These are phyloP conservation scores for Herpetotheres cachinnans DNA, from an alignment of 2,113 vertebrate genomes.

Conservation along the genomic window DNA sequence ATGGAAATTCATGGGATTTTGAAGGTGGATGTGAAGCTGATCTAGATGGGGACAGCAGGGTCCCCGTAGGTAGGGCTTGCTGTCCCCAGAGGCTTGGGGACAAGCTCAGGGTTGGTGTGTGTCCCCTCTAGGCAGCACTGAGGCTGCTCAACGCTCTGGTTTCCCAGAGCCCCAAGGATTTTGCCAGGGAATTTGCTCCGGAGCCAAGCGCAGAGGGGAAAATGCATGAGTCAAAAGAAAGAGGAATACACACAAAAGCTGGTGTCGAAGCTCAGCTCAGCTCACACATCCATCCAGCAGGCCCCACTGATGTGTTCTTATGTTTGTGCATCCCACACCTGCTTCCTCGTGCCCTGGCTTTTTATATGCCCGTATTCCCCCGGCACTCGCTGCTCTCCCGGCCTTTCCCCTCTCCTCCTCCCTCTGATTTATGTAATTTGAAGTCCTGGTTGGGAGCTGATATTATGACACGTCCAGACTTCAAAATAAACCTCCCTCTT, in stretches of 20 bases:
- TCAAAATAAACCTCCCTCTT: slow-evolving; percentile 75
- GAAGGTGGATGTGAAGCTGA: background rate
- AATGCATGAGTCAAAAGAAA: background rate
- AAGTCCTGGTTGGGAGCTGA: slow-evolving; percentile 64
- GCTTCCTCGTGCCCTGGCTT: background rate
- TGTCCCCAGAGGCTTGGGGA: background rate
- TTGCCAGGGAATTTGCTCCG: background rate
- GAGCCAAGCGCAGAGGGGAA: background rate
- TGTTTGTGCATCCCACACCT: background rate
- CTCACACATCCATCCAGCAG: background rate
- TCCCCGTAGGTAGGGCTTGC: background rate
- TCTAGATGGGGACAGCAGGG: background rate
- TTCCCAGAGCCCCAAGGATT: background rate
- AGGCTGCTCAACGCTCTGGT: rapidly evolving
- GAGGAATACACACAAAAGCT: background rate
- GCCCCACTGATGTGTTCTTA: background rate
- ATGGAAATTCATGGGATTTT: background rate
- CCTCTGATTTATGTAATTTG: slow-evolving; percentile 59
- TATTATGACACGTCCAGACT: slow-evolving; percentile 65
- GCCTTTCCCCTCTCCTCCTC: slow-evolving; percentile 60
- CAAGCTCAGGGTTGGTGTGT: background rate
- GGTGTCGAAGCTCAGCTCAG: background rate
- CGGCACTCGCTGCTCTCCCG: background rate
- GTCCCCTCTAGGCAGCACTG: background rate
- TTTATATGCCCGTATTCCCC: background rate